These are phyloP conservation scores for Drosophila pseudoobscura DNA, from an alignment of 1,140 invertebrate species.

Conservation along the genomic window DNA sequence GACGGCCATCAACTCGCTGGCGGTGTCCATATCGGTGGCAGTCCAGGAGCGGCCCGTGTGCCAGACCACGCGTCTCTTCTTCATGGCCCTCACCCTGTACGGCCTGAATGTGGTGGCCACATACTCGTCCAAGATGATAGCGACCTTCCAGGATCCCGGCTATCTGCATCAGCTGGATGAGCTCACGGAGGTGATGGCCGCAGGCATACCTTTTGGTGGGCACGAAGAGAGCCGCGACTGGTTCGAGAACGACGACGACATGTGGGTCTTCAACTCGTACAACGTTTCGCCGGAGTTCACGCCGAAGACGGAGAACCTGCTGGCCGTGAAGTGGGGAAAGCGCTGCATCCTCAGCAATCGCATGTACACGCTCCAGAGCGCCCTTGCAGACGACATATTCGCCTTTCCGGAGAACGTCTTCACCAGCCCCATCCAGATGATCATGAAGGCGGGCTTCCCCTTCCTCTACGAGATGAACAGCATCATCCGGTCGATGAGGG, in stretches of 20 bases:
- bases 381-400: conserved; percentile 79
- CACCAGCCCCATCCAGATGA: conserved; percentile 84
- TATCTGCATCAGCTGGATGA: conserved; percentile 84
- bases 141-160: conserved; percentile 84
- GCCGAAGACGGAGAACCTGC: conserved; percentile 78
- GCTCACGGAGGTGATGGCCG: conserved; percentile 83
- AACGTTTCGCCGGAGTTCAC: conserved; percentile 74
- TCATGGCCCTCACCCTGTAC: conserved; percentile 84
- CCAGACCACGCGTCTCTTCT: conserved; percentile 84
- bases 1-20: conserved; percentile 83
- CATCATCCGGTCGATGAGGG: conserved; percentile 82
- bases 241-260: conserved; percentile 84
- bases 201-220: conserved; percentile 84
- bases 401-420: conserved; percentile 83
- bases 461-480: conserved; percentile 83
- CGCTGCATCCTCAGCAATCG: conserved; percentile 72
- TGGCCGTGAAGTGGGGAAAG: conserved; percentile 81
- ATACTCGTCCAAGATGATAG: conserved; percentile 85
- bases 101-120: conserved; percentile 84
- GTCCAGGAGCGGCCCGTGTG: conserved; percentile 83
- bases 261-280: conserved; percentile 82
- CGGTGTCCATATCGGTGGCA: conserved; percentile 82
- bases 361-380: conserved; percentile 72
- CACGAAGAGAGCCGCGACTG: conserved; percentile 84
- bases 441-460: conserved; percentile 84